Evolutionary conservation across 2,888 invertebrate species (phyloP).

Genomic region (Polietes domitor): DNA sequence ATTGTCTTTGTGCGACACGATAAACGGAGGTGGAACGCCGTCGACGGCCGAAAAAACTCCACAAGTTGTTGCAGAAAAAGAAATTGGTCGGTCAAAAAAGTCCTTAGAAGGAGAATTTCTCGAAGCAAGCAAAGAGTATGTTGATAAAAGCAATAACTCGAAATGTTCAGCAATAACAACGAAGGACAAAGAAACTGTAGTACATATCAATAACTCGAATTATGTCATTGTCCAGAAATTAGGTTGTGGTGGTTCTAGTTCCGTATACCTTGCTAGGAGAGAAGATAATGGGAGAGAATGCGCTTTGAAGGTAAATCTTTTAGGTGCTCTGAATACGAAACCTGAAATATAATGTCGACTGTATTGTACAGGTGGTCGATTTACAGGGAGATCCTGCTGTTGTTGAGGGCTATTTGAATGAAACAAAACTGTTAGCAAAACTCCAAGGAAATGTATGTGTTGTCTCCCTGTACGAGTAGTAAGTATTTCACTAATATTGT

Average conservation of each 20-base stretch:
- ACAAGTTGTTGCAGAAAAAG: constrained; percentile 27
- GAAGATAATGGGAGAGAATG: constrained; percentile 74
- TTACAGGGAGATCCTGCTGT: constrained; percentile 87
- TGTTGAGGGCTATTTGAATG: constrained; percentile 92
- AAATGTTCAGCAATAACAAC: constrained; percentile 29
- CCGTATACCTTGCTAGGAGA: constrained; percentile 84
- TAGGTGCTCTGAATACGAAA: neutral
- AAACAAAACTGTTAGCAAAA: constrained; percentile 90
- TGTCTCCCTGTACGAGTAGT: constrained; percentile 93
- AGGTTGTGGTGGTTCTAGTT: constrained; percentile 95
- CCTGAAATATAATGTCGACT: neutral
- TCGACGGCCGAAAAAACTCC: constrained; percentile 70
- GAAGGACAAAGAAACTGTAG: constrained; percentile 78
- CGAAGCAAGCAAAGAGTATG: constrained; percentile 47
- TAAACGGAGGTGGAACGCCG: constrained; percentile 74
- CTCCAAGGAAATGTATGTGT: constrained; percentile 92
- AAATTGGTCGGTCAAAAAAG: constrained; percentile 72
- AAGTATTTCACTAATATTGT: constrained; percentile 79
- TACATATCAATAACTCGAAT: constrained; percentile 86
- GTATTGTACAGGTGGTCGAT: constrained; percentile 89
- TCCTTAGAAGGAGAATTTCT: constrained; percentile 72
- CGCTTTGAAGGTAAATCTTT: constrained; percentile 76
- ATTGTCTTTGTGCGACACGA: constrained; percentile 77
- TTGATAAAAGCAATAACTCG: constrained; percentile 23
- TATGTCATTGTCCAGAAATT: constrained; percentile 89